Percentiles rank a stretch among this genome's conserved stretches.
Evolutionary conservation across 1,140 invertebrate genomes (phyloP).

Genomic region (Harlomillsia oculata): DNA sequence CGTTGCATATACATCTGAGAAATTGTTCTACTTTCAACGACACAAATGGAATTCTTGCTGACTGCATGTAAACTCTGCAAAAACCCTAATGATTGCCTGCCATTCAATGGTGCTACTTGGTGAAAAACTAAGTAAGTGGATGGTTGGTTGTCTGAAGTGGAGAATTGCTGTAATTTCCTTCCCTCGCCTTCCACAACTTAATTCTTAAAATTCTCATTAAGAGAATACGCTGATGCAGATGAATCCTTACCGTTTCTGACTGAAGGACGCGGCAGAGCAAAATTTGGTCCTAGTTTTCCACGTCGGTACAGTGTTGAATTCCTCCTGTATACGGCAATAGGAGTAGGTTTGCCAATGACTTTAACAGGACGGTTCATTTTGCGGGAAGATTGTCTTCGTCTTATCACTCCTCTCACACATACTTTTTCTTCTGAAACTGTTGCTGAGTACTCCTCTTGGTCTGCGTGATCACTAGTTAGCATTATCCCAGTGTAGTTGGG

Average conservation of each 20-base stretch:
- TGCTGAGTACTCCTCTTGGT: neutral
- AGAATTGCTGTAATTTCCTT: too few relatives aligned
- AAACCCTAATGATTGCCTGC: too few relatives aligned
- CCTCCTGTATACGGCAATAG: conserved; percentile 9
- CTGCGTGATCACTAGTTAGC: neutral
- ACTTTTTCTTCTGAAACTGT: neutral
- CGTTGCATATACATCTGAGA: too few relatives aligned
- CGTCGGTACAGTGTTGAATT: conserved; percentile 26
- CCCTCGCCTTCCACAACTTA: conserved; percentile 1
- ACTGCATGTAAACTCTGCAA: too few relatives aligned
- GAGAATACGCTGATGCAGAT: conserved; percentile 9
- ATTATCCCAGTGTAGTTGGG: conserved; percentile 2
- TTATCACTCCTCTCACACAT: conserved; percentile 14
- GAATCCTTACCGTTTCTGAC: conserved; percentile 29
- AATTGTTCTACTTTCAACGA: too few relatives aligned
- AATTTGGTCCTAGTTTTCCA: conserved; percentile 30
- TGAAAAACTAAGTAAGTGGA: too few relatives aligned
- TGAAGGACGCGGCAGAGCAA: conserved; percentile 23
- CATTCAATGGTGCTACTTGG: too few relatives aligned
- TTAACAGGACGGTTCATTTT: conserved; percentile 15
- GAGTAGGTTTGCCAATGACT: conserved; percentile 25
- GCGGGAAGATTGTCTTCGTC: conserved; percentile 12
- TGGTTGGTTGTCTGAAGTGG: too few relatives aligned
- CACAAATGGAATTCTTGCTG: too few relatives aligned
- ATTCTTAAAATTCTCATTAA: conserved; percentile 5